phyloP scores from a whole-genome alignment of 1,140 invertebrate genomes.

The Drosophila mojavensis region DNA sequence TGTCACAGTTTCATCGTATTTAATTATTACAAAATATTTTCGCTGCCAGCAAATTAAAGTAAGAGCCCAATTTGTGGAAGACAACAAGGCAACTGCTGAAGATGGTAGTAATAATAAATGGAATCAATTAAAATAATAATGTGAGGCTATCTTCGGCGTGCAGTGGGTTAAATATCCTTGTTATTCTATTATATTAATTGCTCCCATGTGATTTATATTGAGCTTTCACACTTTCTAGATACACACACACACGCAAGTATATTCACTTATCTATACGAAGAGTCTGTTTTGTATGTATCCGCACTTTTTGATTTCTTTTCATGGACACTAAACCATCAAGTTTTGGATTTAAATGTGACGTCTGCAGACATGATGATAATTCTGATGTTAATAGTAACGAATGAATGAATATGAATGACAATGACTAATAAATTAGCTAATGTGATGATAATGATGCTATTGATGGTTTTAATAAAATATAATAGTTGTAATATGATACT shows the following conservation, averaged over 20 bases:
- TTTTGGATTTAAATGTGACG: no score
- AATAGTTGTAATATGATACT: no score
- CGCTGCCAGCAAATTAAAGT: constrained; percentile 47
- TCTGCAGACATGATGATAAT: neutral
- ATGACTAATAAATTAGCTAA: no score
- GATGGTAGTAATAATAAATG: constrained; percentile 43
- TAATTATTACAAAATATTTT: constrained; percentile 66
- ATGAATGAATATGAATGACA: neutral
- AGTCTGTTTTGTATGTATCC: neutral
- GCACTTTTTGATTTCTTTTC: no score
- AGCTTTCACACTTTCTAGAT: neutral
- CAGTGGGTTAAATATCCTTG: constrained; percentile 8
- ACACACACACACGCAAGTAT: neutral
- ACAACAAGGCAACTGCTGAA: constrained; percentile 15
- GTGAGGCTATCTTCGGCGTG: constrained; percentile 1
- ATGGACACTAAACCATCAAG: no score
- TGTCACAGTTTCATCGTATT: neutral
- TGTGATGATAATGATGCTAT: no score
- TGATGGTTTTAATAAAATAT: no score
- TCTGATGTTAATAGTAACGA: neutral
- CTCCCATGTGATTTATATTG: constrained; percentile 2
- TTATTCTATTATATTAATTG: constrained; percentile 1
- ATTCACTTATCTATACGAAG: neutral
- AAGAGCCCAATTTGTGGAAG: constrained; percentile 28
- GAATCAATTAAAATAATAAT: constrained; percentile 35